Conservation (phyloP, 2,113 vertebrate species). For the Synchiropus splendidus region DNA sequence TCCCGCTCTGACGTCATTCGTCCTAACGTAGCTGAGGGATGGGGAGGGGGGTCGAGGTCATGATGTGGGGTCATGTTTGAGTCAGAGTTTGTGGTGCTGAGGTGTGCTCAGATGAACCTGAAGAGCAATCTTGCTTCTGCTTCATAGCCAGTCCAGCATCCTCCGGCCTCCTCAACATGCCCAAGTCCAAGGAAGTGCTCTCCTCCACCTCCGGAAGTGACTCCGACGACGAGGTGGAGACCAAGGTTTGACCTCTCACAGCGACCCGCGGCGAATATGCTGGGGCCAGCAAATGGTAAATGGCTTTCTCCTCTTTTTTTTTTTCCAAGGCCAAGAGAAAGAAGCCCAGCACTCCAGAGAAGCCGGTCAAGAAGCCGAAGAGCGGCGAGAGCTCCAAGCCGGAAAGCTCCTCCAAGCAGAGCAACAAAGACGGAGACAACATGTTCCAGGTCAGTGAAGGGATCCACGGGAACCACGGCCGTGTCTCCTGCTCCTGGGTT, state of each 20-base stretch:
- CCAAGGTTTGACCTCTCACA: constrained; percentile 72
- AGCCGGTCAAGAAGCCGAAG: constrained; percentile 85
- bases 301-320: neutral
- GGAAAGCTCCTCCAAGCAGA: constrained; percentile 72
- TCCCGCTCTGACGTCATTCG: too few relatives aligned
- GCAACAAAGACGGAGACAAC: constrained; percentile 74
- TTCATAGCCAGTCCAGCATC: too few relatives aligned
- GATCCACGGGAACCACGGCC: too few relatives aligned
- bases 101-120: too few relatives aligned
- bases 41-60: too few relatives aligned
- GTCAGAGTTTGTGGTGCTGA: too few relatives aligned
- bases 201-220: constrained; percentile 90
- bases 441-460: constrained; percentile 84
- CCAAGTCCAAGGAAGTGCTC: constrained; percentile 93
- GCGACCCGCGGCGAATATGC: neutral
- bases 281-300: neutral
- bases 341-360: constrained; percentile 78
- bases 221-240: constrained; percentile 92
- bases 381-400: constrained; percentile 85
- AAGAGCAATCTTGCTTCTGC: too few relatives aligned
- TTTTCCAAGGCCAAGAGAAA: constrained; percentile 78
- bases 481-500: too few relatives aligned
- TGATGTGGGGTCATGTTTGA: too few relatives aligned
- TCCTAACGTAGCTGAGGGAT: too few relatives aligned
- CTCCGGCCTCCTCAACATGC: constrained; percentile 79